phyloP scores from a whole-genome alignment of 2,797 vertebrate species.

The Hypotaenidia philippensis region DNA sequence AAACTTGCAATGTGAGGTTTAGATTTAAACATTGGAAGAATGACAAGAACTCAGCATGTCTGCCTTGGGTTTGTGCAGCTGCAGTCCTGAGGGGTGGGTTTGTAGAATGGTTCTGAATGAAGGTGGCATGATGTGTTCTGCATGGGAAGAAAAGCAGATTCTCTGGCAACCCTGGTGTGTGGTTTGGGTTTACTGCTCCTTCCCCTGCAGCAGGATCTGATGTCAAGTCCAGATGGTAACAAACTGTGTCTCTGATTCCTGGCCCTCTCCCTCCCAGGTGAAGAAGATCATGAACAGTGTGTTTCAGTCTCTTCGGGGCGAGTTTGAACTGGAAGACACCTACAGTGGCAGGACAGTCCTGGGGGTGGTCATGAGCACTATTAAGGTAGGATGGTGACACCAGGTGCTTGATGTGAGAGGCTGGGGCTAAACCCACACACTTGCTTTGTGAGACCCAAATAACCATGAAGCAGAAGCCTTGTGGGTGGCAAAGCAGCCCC shows the following conservation, averaged over 20 bases:
- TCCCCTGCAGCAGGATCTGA: neutral
- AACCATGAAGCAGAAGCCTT: neutral
- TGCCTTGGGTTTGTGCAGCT: neutral
- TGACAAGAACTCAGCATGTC: neutral
- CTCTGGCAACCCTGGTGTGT: accelerated
- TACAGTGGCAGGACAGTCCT: constrained; percentile 90
- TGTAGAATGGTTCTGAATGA: neutral
- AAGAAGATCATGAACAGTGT: constrained; percentile 98
- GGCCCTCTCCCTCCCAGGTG: constrained; percentile 79
- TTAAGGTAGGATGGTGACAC: constrained; percentile 84
- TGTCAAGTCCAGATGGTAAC: neutral
- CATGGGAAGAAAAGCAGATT: neutral
- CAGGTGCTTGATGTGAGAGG: neutral
- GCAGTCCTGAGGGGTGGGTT: neutral
- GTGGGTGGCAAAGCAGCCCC: neutral
- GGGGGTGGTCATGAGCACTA: constrained; percentile 87
- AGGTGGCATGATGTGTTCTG: accelerated
- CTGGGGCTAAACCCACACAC: neutral
- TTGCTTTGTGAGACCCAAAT: neutral
- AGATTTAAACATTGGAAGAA: neutral
- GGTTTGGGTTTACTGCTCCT: neutral
- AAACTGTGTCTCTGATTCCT: neutral
- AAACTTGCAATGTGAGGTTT: neutral
- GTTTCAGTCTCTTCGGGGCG: constrained; percentile 90
- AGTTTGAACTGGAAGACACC: constrained; percentile 89